Base-by-base conservation (phyloP, 1,140 invertebrate genomes). In the Octopus sinensis region DNA sequence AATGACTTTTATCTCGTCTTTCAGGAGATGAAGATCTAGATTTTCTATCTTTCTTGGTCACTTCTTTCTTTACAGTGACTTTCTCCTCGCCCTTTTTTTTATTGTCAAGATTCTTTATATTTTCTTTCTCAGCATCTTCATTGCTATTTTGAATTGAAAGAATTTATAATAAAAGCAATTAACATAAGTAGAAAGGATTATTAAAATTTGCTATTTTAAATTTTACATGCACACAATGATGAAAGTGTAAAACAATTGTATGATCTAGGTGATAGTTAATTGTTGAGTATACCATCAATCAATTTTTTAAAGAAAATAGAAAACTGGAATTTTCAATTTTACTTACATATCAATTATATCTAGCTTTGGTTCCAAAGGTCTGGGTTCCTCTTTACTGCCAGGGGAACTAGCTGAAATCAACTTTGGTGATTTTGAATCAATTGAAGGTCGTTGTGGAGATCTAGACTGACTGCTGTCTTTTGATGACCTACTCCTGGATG, bases 111-210 rank as follows among this genome's bases (percentile, higher is more conserved):
- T 77, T 53, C 17, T 77, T 77, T 12, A 9, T 76, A 17, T 77
- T 77, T 77, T 77, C 76, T 77, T 77, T 77, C 17, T 77, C 76
- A 77, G 30, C 76, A 51, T 77, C 76, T 9, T 77, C 76, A 77
- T 52, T 77, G 30, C 52, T 77, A 13, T 43, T 13, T 43, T 43
- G 30, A 43, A 43, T 43, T 43, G 30, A 43, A 43, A 43, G 30
- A 43, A 43, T 43, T 43, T 43, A 43, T 43, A 43, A 43, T 43
- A 43, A 43, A 43, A 43, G 30, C 30, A 43, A 43, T 43, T 43
- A 43, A 43, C 30, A 43, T 43, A 43, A 43, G 30, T 43, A 43
- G 30, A 43, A 43, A 43, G 30, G 30, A 43, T 43, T 43, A 1
- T 43, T 43, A 43, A 43, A 43, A 43, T 43, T 43, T 43, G 30